Evolutionary conservation across 2,888 invertebrate species (phyloP).

Genomic region (Thera britannica): DNA sequence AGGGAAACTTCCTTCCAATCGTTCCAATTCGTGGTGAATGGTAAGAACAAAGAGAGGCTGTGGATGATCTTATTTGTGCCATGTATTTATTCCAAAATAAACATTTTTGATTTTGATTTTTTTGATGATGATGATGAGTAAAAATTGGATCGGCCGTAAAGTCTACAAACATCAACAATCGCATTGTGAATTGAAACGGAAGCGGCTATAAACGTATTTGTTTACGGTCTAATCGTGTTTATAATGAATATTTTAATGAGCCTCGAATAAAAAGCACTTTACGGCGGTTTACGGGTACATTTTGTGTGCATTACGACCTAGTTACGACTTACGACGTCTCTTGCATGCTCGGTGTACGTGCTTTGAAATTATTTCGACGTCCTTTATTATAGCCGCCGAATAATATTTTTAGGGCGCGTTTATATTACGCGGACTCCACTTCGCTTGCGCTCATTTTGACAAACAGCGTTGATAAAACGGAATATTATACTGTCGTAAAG

Average conservation of each 20-base stretch:
- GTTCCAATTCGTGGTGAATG: too few relatives aligned
- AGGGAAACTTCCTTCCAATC: too few relatives aligned
- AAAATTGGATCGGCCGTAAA: slow-evolving; percentile 11
- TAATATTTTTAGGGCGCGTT: neutral
- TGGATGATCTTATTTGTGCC: too few relatives aligned
- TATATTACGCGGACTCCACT: neutral
- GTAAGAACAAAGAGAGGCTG: neutral
- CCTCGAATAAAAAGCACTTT: slow-evolving; percentile 52
- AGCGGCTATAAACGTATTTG: slow-evolving; percentile 54
- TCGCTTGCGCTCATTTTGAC: too few relatives aligned
- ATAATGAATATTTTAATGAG: slow-evolving; percentile 58
- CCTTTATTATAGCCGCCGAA: slow-evolving; percentile 13
- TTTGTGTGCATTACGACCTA: slow-evolving; percentile 37
- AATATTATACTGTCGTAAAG: too few relatives aligned
- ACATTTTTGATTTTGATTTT: too few relatives aligned
- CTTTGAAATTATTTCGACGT: slow-evolving; percentile 23
- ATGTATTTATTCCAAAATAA: too few relatives aligned
- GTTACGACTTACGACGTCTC: slow-evolving; percentile 31
- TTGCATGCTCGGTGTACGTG: slow-evolving; percentile 39
- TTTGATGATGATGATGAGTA: neutral
- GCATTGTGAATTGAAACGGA: slow-evolving; percentile 48
- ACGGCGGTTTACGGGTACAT: slow-evolving; percentile 38
- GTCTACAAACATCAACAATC: slow-evolving; percentile 23
- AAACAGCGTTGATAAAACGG: too few relatives aligned
- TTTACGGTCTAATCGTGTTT: slow-evolving; percentile 49